Evolutionary conservation across 2,113 vertebrate genomes (phyloP), one percentile per base, ranked within the genome.

Genomic region (Odocoileus hemionus): DNA sequence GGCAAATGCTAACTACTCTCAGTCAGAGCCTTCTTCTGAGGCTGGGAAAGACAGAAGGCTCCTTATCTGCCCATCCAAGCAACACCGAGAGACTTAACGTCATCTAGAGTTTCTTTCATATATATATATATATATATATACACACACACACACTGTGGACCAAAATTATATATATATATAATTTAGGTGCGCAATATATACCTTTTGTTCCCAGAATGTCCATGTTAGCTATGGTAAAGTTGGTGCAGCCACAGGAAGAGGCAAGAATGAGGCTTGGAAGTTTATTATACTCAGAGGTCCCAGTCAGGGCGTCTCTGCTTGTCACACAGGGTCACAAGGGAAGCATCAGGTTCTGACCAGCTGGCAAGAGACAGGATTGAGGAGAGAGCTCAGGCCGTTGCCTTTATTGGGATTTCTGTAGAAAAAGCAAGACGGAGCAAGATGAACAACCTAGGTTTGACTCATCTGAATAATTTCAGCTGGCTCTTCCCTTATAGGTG

Each of bases 1-100:
- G 43, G 11, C 55, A 13, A 11, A 23, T 64, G 43, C 57, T 60
- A 33, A 11, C 64, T 33, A 10, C 21, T 76, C 21, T 80, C 67
- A 1, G 47, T 26, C 91, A 21, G 16, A 89, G 39, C 23, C 55
- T 57, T 86, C 39, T 79, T 78, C 52, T 33, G 43, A 84, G 30
- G 45, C 50, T 61, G 25, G 57, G 30, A 86, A 86, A 80, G 47
- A 16, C 7, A 4, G 0, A 2, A 78, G 36, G 36, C 6, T 88
- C 4, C 25, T 30, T 0, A 15, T 10, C 6, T 2, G 2, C 52
- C 45, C 79, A 47, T 86, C n/a, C 5, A 28, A 36, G 36, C 47
- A 43, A 25, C 19, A 47, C 15, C 30, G 52, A 33, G 33, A 87
- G 45, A 78, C 50, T 15, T 58, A 70, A 0, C 1, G 1, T 39